Evolutionary conservation across 2,888 invertebrate genomes (phyloP), one percentile per base, ranked within the genome.

Genomic region (Lysandra bellargus): DNA sequence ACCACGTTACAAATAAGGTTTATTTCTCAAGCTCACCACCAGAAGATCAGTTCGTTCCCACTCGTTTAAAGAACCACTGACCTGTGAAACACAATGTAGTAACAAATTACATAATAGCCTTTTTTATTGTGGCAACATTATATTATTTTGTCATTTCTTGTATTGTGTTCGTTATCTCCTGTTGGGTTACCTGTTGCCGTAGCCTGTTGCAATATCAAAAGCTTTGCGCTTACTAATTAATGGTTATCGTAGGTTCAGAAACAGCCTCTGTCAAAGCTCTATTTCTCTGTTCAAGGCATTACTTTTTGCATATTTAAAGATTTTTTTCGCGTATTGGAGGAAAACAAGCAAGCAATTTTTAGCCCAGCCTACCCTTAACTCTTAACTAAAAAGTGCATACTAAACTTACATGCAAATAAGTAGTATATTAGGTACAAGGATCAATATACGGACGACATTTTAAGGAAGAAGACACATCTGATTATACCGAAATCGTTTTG

Each of bases 41-140:
- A 44, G 44, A 49, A 30, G n/a, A 53, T 49, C 49, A 75, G 75
- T 49, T 49, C 23, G 80, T 80, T 81, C 82, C 80, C 82, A 81
- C 78, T 79, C 79, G 69, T 82, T 81, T 81, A 72, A 80, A 57
- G 76, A 79, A 40, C 79, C 80, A 81, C 80, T 81, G 83, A 83
- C 80, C 83, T 81, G 78, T 80, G 81, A 81, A 74, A 78, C 53
- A 77, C 80, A 79, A 72, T 79, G 80, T 79, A 37, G 78, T 72
- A 53, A 73, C 73, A 78, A 75, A 64, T 80, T 80, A 69, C 78
- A 79, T 81, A 80, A 80, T 78, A 37, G 74, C 44, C 60, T 57
- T 49, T 79, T 80, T 80, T 80, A 78, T 40, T 78, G 57, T 79
- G 30, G 74, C 79, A 79, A 76, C 74, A 69, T 79, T 79, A 75